Evolutionary conservation across 2,888 invertebrate species (phyloP), one percentile per base, ranked within the genome.

Genomic region (Physocephala rufipes): DNA sequence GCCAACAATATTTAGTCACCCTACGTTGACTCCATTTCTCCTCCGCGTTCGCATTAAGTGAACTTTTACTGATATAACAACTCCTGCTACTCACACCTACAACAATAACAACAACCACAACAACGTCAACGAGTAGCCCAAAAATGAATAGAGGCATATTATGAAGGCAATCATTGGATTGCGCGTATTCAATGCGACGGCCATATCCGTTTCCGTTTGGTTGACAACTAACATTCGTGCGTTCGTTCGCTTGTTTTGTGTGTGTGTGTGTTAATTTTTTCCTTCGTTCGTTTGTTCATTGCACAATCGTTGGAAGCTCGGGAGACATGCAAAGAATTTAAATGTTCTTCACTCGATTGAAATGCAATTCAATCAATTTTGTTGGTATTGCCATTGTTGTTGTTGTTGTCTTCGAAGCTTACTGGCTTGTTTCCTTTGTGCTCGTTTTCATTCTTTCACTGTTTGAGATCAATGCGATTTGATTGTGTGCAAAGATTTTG

Each of bases 121-220:
- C 64, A 65, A 65, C 36, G 13, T 13, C 55, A 4, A 24, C 36
- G 9, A 36, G 36, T 36, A 36, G 36, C 9, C 4, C 47, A 67
- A n/a, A n/a, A 67, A 67, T 67, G 67, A 67, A 67, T n/a, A n/a
- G 61, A 49, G 67, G 67, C 67, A 28, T 67, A 47, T 59, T 59
- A 61, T 59, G 59, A 28, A 47, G 67, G 59, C 67, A 67, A 67
- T 63, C 63, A 63, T 30, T 49, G 53, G 55, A 24, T 55, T 53
- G 45, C 30, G 62, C 63, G 62, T 55, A 24, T 63, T 69, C 64
- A 64, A 58, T 64, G 49, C 19, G 64, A 55, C 64, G 47, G 64
- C 64, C 49, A 63, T 70, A 63, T 64, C 63, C 70, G 64, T 64
- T 64, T 64, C 70, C 70, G 63, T 64, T 64, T 70, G 36, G 51